A percentile compares a stretch with the other conserved stretches of the same genome.
phyloP scores from a whole-genome alignment of 2,113 vertebrate species.

The Sisor rabdophorus region DNA sequence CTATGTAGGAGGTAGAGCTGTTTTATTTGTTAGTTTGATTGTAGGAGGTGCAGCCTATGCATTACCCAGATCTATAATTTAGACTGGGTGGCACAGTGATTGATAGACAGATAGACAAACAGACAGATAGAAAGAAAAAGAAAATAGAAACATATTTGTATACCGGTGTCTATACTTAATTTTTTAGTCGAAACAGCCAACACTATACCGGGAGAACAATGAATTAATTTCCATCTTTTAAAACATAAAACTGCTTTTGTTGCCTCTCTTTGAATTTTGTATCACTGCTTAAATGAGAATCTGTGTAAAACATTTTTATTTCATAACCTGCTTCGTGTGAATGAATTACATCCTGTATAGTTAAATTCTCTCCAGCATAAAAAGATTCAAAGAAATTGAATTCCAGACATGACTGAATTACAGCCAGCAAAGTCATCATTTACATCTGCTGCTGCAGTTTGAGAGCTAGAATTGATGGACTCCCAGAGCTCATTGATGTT shows the following conservation, averaged over 20 bases:
- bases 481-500: slow-evolving; percentile 35
- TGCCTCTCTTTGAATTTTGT: neutral
- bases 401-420: neutral
- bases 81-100: no score
- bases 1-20: neutral
- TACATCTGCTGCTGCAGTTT: neutral
- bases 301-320: neutral
- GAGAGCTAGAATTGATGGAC: slow-evolving; percentile 12
- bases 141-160: neutral
- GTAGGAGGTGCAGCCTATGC: neutral
- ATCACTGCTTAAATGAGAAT: neutral
- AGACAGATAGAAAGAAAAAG: no score
- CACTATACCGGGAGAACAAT: neutral
- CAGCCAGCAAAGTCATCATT: neutral
- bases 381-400: neutral
- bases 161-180: no score
- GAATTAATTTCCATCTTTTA: neutral
- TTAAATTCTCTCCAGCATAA: neutral
- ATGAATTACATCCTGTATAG: neutral
- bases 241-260: neutral
- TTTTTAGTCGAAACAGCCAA: no score
- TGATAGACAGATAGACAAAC: no score
- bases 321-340: neutral
- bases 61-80: neutral
- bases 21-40: no score